These are phyloP conservation scores for Menidia beryllina DNA, from an alignment of 2,113 vertebrate species.

Conservation along the genomic window DNA sequence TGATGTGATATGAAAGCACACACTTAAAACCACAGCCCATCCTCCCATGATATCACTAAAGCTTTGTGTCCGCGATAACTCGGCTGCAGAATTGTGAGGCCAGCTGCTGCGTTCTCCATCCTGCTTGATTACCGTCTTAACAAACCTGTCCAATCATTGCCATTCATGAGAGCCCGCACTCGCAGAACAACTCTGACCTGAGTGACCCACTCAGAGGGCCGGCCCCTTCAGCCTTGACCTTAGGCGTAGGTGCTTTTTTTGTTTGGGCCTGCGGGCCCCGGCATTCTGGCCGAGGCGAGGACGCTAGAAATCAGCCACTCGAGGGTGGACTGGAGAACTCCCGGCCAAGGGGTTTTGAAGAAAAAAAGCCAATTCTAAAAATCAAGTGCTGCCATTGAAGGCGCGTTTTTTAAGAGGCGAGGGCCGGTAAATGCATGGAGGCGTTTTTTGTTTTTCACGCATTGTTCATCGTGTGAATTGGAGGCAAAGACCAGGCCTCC, in stretches of 20 bases:
- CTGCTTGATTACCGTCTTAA: conserved; percentile 71
- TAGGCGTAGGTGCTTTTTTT: conserved; percentile 68
- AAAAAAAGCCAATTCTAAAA: conserved; percentile 70
- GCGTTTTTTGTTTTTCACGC: conserved; percentile 41
- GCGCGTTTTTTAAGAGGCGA: conserved; percentile 48
- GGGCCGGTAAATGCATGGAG: conserved; percentile 23
- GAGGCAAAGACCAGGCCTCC: conserved; percentile 14
- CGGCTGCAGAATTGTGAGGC: conserved; percentile 15
- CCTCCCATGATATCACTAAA: conserved; percentile 39
- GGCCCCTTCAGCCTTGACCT: conserved; percentile 77
- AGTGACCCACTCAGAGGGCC: conserved; percentile 53
- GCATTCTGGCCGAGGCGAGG: conserved; percentile 45
- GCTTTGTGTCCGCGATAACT: conserved; percentile 31
- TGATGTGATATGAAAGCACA: not conserved
- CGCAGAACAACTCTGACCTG: conserved; percentile 51
- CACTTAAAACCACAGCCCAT: not conserved
- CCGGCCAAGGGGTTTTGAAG: conserved; percentile 46
- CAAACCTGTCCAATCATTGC: conserved; percentile 77
- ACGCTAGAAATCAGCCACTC: conserved; percentile 65
- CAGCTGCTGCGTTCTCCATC: conserved; percentile 74
- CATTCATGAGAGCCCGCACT: conserved; percentile 60
- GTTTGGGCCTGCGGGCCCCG: conserved; percentile 23
- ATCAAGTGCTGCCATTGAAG: conserved; percentile 75
- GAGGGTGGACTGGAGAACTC: conserved; percentile 65
- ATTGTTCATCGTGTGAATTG: conserved; percentile 10